Evolutionary conservation across 2,797 vertebrate species (phyloP), one percentile per base, ranked within the genome.

Genomic region (Myotis myotis): DNA sequence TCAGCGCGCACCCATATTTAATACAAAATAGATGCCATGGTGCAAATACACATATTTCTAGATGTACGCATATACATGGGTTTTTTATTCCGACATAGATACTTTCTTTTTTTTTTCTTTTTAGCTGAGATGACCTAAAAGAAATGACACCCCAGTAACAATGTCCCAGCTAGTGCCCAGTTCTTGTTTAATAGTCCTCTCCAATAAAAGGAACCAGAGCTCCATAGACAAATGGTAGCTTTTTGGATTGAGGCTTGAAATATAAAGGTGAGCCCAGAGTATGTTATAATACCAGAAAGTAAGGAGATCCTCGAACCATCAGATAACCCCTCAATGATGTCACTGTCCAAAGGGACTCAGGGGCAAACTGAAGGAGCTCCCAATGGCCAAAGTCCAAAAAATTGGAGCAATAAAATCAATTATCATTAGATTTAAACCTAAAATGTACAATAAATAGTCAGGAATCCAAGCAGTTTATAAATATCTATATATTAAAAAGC

Each of bases 211-310:
- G 23, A 64, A 74, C 5, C 47, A 44, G 5, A 0, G 13, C 2
- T 72, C n/a, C 5, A 17, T 66, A 82, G 49, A 49, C 13, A 75
- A 16, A 44, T 9, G 8, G 8, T 23, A 74, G 23, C 2, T 74
- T 47, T 36, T 8, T 74, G 19, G 28, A 74, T 20, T 2, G 8
- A 74, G 23, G 8, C 10, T n/a, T 36, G 82, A 47, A 22, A 33
- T 30, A 55, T 6, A 23, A 53, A 68, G 36, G 20, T 36, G 49
- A 88, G 6, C 7, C 30, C 75, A 25, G 10, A 68, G 12, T 0
- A 12, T 8, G 11, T 8, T 12, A 10, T 9, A 28, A 30, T 1
- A 0, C 1, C 22, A n/a, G 16, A 33, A 22, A n/a, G 16, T 12
- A n/a, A 83, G 8, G 23, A 16, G 13, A 7, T 30, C 9, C 20